Percentiles rank a stretch among this genome's conserved stretches.
Evolutionary conservation across 2,888 invertebrate species (phyloP).

Genomic region (Ormyrus rosae): DNA sequence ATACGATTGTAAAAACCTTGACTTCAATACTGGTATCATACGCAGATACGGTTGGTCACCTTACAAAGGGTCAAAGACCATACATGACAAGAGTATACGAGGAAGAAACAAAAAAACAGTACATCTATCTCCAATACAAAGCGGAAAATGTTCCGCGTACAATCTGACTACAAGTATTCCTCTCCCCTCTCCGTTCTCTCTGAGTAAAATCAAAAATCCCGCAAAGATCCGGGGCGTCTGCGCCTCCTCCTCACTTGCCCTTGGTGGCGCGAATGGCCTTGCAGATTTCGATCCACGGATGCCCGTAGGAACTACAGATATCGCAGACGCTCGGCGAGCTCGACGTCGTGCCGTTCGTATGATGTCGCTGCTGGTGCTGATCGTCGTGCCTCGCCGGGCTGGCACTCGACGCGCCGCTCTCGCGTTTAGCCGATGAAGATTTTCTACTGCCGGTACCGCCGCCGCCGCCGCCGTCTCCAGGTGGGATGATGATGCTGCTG

Average conservation of each 20-base stretch:
- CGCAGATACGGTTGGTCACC: conserved; percentile 9
- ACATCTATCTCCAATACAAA: conserved; percentile 19
- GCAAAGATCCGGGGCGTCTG: conserved; percentile 2
- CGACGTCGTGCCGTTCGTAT: conserved; percentile 46
- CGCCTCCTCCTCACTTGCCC: conserved; percentile 66
- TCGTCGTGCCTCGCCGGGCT: conserved; percentile 50
- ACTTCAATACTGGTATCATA: too few species aligned
- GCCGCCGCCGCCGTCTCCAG: not conserved
- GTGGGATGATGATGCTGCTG: conserved; percentile 11
- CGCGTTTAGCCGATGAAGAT: conserved; percentile 29
- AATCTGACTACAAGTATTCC: not conserved
- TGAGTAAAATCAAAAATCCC: conserved; percentile 26
- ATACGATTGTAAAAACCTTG: too few species aligned
- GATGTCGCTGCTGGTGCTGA: conserved; percentile 34
- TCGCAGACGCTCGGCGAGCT: conserved; percentile 75
- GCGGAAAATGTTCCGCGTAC: not conserved
- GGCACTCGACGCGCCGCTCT: conserved; percentile 40
- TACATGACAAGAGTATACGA: conserved; percentile 3
- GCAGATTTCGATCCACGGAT: conserved; percentile 78
- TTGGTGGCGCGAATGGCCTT: conserved; percentile 77
- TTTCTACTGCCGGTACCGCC: conserved; percentile 20
- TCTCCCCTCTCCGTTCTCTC: not conserved
- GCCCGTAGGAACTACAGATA: conserved; percentile 77
- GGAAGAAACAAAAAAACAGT: conserved; percentile 35
- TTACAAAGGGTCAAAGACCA: conserved; percentile 19